Percentiles rank a stretch among this genome's conserved stretches.
Conservation (phyloP, 2,797 vertebrate genomes). For the Sardinella longiceps region DNA sequence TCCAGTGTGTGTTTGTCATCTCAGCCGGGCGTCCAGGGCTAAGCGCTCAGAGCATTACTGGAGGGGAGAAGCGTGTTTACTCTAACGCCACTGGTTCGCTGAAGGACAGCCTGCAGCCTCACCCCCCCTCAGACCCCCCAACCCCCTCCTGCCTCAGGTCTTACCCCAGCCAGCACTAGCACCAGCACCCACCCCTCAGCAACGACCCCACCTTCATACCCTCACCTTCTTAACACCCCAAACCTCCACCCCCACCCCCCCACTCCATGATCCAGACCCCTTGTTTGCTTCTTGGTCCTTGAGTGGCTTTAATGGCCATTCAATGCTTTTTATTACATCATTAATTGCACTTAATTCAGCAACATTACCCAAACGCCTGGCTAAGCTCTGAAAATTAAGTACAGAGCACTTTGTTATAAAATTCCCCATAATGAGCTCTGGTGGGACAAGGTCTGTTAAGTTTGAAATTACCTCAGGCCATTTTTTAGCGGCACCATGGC, state of each 20-base stretch:
- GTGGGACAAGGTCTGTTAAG: slow-evolving; percentile 89
- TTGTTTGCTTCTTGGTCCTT: slow-evolving; percentile 80
- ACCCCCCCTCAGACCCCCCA: neutral
- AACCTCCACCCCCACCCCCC: slow-evolving; percentile 57
- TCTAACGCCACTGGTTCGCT: slow-evolving; percentile 47
- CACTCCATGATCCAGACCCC: slow-evolving; percentile 62
- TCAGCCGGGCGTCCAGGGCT: slow-evolving; percentile 62
- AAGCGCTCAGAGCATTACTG: slow-evolving; percentile 68
- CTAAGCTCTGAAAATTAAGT: slow-evolving; percentile 87
- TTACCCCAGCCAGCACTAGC: neutral
- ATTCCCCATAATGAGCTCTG: slow-evolving; percentile 91
- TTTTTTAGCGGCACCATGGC: slow-evolving; percentile 75
- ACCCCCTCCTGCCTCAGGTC: too few relatives aligned
- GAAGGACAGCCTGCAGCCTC: slow-evolving; percentile 57
- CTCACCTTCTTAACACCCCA: neutral
- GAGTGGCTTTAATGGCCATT: slow-evolving; percentile 79
- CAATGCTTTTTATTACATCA: slow-evolving; percentile 84
- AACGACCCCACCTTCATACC: neutral
- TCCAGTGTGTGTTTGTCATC: slow-evolving; percentile 56
- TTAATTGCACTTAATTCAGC: slow-evolving; percentile 89
- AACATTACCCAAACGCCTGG: slow-evolving; percentile 80
- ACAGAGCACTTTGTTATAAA: slow-evolving; percentile 88
- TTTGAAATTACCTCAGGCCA: slow-evolving; percentile 87
- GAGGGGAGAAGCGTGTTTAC: slow-evolving; percentile 67
- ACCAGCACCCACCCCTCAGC: too few relatives aligned